Base-by-base conservation (phyloP, 2,888 invertebrate species). In the Phyllotreta striolata region DNA sequence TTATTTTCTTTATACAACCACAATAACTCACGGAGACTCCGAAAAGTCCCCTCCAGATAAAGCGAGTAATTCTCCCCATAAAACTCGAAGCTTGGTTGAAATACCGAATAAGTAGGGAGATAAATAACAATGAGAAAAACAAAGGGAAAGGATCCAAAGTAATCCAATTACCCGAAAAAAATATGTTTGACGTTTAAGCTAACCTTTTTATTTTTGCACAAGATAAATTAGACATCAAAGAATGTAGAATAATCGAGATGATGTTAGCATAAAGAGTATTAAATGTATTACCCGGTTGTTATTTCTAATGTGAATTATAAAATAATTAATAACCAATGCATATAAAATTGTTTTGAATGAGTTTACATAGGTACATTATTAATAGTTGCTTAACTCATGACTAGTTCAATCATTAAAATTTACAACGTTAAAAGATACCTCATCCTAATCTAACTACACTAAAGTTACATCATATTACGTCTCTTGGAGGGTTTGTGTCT, bases 111-210 rank as follows among this genome's bases (percentile, higher is more conserved):
- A 47, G 47, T 24, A 47, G 34, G 47, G 34, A 47, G 47, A 47
- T 14, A 47, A 14, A 47, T 47, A 47, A 24, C 47, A 47, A 47
- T 47, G 24, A 47, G 47, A 47, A 14, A 47, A 47, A 47, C 34
- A 47, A 47, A 47, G 24, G 47, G n/a, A 24, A 47, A 5, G 24
- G 47, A 24, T 47, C 47, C 24, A 13, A 47, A 47, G 47, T 47
- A 47, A 47, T 47, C 47, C 47, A 47, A 47, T 47, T 13, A 47
- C n/a, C 14, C 47, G 47, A 47, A 47, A 47, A 47, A 47, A 47
- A 47, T 47, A 47, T 47, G 24, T 47, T 47, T 47, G 47, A 47
- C 14, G 47, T 47, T 47, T 14, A n/a, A n/a, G 13, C 47, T 47
- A 47, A 47, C 47, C 47, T 47, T 14, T 47, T 47, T 47, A 12